Evolutionary conservation across 23 tunicate genomes (phyloP), one percentile per base, ranked within the genome.

Genomic region (Clavelina lepadiformis): DNA sequence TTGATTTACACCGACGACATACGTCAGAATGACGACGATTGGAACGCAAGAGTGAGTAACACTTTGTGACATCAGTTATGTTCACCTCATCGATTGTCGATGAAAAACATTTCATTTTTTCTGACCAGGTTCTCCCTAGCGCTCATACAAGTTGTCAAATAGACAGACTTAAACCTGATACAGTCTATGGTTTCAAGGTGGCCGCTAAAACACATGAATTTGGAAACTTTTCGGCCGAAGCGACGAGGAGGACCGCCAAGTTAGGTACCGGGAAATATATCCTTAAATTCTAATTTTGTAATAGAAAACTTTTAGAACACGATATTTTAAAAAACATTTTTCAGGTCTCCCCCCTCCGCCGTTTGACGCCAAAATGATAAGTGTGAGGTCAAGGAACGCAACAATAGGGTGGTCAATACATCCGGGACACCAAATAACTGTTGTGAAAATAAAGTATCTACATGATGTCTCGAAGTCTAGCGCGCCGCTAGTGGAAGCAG

Each of bases 311-410:
- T 41, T 41, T 11, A 11, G 15, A 41, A 41, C 11, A 8, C 15
- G 49, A 11, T 8, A 15, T 41, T 41, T 11, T 41, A 15, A 41
- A 8, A 41, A 41, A 8, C 49, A 11, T 31, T 27, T 2, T 22
- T 27, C 51, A 78, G 84, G 84, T 8, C 46, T 78, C 3, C 95
- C 95, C 1, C 95, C 95, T 28, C 69, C 85, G 5, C 95, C 95
- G 7, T 67, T 32, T 36, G 71, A 77, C 36, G 84, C 35, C 3
- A 52, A 6, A 25, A 38, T 77, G 24, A 21, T n/a, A 32, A 86
- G 78, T 53, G 75, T 86, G 53, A 78, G 85, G 56, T 71, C 95
- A 58, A 28, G 54, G 15, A 47, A 59, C 53, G 85, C 76, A 5
- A 37, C 54, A 1, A 51, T 86, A 1, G n/a, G 31, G 30, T 86